These are phyloP conservation scores for Sanderia malayensis DNA, from an alignment of 30 jellyfish, hydroid and myxozoan genomes.

Conservation along the genomic window DNA sequence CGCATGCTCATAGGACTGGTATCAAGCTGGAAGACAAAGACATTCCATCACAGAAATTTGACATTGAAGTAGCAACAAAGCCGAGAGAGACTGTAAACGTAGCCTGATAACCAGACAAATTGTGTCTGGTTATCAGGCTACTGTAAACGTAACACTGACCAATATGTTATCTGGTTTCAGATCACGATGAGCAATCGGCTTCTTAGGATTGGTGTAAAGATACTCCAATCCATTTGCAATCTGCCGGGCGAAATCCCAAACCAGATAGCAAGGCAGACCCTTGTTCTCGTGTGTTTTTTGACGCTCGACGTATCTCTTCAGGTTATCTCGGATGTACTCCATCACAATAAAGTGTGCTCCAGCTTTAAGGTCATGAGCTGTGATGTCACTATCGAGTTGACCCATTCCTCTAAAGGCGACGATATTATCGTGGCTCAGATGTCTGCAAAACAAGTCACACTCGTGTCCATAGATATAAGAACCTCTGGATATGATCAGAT, in stretches of 20 bases:
- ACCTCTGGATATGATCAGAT: too few relatives aligned
- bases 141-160: constrained; percentile 48
- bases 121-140: too few relatives aligned
- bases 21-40: constrained; percentile 46
- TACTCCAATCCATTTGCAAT: constrained; percentile 78
- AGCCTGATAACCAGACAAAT: too few relatives aligned
- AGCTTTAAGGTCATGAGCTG: constrained; percentile 19
- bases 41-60: too few relatives aligned
- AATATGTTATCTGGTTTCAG: constrained; percentile 74
- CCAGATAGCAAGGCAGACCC: constrained; percentile 64
- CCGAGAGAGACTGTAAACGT: too few relatives aligned
- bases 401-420: constrained; percentile 88
- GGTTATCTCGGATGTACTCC: constrained; percentile 63
- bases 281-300: constrained; percentile 72
- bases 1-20: constrained; percentile 74
- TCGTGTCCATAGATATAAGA: too few relatives aligned
- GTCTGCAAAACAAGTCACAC: too few relatives aligned
- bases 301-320: constrained; percentile 56
- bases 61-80: too few relatives aligned
- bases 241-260: constrained; percentile 81
- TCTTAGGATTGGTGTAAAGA: constrained; percentile 59
- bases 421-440: constrained; percentile 73
- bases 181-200: constrained; percentile 81
- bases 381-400: constrained; percentile 21
- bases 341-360: constrained; percentile 66